These are phyloP conservation scores for Heteractis magnifica DNA, from an alignment of 92 coral and sea anemone species.

Conservation along the genomic window DNA sequence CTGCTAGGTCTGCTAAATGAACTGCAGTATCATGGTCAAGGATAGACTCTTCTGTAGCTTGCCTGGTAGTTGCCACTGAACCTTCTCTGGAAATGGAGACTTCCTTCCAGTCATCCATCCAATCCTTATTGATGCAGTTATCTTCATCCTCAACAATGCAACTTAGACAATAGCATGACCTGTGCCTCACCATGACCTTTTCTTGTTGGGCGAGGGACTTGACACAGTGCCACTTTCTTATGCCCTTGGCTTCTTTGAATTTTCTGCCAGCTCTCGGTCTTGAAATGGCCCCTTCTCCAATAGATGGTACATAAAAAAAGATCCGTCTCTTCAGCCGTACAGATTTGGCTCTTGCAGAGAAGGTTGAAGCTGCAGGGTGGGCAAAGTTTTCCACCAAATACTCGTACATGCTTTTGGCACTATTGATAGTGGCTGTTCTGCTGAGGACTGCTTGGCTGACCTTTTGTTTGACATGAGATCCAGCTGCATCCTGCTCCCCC, in stretches of 20 bases:
- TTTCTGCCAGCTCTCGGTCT: conserved; percentile 26
- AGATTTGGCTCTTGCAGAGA: conserved; percentile 44
- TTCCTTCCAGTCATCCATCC: conserved; percentile 53
- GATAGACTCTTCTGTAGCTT: conserved; percentile 31
- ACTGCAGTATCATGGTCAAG: conserved; percentile 51
- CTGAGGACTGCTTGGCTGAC: conserved; percentile 61
- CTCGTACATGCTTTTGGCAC: conserved; percentile 9
- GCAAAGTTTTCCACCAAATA: conserved; percentile 24
- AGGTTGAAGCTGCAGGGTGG: conserved; percentile 51
- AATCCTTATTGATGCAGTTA: conserved; percentile 37
- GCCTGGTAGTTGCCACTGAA: conserved; percentile 49
- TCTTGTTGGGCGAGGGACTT: conserved; percentile 37
- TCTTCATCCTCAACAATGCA: conserved; percentile 45
- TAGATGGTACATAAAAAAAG: conserved; percentile 38
- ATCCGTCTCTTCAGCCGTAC: conserved; percentile 27
- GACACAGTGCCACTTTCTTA: conserved; percentile 44
- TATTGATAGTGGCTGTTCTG: conserved; percentile 29
- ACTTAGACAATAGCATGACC: conserved; percentile 50
- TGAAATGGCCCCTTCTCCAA: conserved; percentile 26
- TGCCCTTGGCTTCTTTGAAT: conserved; percentile 33
- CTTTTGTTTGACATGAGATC: conserved; percentile 58
- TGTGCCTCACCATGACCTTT: conserved; percentile 29
- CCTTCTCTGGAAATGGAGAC: conserved; percentile 32
- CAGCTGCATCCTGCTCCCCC: conserved; percentile 61
- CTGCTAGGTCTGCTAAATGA: conserved; percentile 9